Base-by-base conservation (phyloP, 2,888 invertebrate species). In the Hemithea aestivaria region DNA sequence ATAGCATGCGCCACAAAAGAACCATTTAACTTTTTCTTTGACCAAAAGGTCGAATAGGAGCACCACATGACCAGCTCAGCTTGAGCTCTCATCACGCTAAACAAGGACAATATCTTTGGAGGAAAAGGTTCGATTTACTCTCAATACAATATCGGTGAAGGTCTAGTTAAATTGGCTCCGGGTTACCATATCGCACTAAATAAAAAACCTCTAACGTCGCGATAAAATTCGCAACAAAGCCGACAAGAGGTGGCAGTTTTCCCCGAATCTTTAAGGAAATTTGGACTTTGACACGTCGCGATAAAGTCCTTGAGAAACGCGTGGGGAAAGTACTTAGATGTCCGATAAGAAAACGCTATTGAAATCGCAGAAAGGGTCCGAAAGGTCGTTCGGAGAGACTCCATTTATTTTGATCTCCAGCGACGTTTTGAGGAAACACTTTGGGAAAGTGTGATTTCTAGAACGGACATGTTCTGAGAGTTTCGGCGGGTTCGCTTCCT, bases 211-310 rank as follows among this genome's bases (percentile, higher is more conserved):
- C 62, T 60, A 69, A 66, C 64, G 64, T 59, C 51, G 53, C 71
- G 66, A 73, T 75, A 75, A 74, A 70, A 74, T 62, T 60, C 62
- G 51, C 68, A 67, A 74, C 72, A 74, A 73, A 73, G 66, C 59
- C 62, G 47, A 57, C 62, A 61, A 60, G 55, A 55, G 57, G 52
- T 45, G 53, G 44, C 52, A 49, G 57, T 58, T 60, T 60, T 57
- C 36, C 45, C 35, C 40, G 38, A 45, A 44, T 55, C 56, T 45
- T 48, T 51, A 35, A 47, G 40, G 40, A 43, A 57, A 58, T 62
- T 53, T 64, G 51, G 51, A 55, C 66, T 51, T 54, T 68, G 65
- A 55, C 27, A 9, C 47, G 2, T 27, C 20, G 40, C 33, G 37
- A 48, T 65, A 66, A 53, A 46, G 40, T 16, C 33, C 37, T 36